These are phyloP conservation scores for Muscicapa adusta DNA, from an alignment of 2,113 vertebrate genomes.

Conservation along the genomic window DNA sequence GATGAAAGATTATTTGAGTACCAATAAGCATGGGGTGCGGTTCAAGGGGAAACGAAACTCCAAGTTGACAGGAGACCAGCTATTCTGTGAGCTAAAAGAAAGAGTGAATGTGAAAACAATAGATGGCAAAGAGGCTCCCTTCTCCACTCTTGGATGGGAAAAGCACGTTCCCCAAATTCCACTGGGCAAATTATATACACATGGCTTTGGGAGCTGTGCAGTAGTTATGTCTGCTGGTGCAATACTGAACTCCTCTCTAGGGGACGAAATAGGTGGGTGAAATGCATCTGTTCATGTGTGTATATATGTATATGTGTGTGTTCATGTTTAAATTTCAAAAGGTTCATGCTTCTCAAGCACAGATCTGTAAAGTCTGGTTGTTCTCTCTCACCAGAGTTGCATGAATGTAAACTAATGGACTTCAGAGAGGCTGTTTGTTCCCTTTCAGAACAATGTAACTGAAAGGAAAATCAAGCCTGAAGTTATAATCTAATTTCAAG, in stretches of 20 bases:
- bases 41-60: slow-evolving; percentile 76
- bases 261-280: slow-evolving; percentile 91
- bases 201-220: slow-evolving; percentile 82
- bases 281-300: not conserved
- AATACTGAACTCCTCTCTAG: slow-evolving; percentile 91
- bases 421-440: not conserved
- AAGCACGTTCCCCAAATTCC: slow-evolving; percentile 80
- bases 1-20: slow-evolving; percentile 86
- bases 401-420: not conserved
- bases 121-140: slow-evolving; percentile 89
- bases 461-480: not conserved
- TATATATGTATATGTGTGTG: not conserved
- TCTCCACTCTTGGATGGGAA: slow-evolving; percentile 86
- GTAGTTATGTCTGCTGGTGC: slow-evolving; percentile 96
- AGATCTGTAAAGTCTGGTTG: not conserved
- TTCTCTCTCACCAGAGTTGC: not conserved
- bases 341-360: not conserved
- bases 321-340: not conserved
- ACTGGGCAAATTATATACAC: slow-evolving; percentile 74
- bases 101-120: slow-evolving; percentile 81
- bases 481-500: not conserved
- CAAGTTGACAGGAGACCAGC: slow-evolving; percentile 68
- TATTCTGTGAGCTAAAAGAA: slow-evolving; percentile 86
- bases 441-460: not conserved
- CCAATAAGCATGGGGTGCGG: slow-evolving; percentile 89